Evolutionary conservation across 2,888 invertebrate genomes (phyloP), one percentile per base, ranked within the genome.

Genomic region (Eupithecia tripunctaria): DNA sequence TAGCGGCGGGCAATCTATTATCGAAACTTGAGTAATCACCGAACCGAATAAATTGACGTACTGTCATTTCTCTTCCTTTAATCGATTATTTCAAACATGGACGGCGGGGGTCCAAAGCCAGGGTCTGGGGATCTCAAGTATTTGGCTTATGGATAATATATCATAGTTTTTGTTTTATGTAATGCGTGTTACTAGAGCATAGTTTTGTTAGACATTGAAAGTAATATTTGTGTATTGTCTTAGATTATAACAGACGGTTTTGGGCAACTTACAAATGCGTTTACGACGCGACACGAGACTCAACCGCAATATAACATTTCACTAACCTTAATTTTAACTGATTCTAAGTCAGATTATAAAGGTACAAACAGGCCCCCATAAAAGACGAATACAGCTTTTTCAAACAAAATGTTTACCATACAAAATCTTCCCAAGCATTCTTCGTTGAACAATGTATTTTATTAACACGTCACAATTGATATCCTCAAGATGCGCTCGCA

Each of bases 21-120:
- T 92, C 91, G 81, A 92, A 93, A 91, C 88, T 88, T 93, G 92
- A 94, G 89, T 91, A 91, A 94, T 94, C 86, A 90, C 86, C 85
- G 88, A 86, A 86, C 86, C 89, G 84, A 89, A 90, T 91, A 90
- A 90, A 89, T 85, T 86, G 92, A 93, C 92, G 88, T 90, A 83
- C 89, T 94, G 94, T 94, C 94, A 94, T 94, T 94, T 93, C 93
- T 94, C 94, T 92, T 92, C 88, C 89, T 86, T 88, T 91, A 92
- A 93, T 93, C 93, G 93, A 94, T 93, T 91, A 93, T 88, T 93
- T 91, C 88, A 92, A 92, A 91, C 90, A 89, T 88, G 84, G 91
- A 78, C 94, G 87, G 85, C 90, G 91, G 94, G 94, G 93, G 94
- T 80, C 85, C 85, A 27, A 82, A 12, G 21, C 5, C 81, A 82